Evolutionary conservation across 2,113 vertebrate genomes (phyloP).

Genomic region (Toxostoma redivivum): DNA sequence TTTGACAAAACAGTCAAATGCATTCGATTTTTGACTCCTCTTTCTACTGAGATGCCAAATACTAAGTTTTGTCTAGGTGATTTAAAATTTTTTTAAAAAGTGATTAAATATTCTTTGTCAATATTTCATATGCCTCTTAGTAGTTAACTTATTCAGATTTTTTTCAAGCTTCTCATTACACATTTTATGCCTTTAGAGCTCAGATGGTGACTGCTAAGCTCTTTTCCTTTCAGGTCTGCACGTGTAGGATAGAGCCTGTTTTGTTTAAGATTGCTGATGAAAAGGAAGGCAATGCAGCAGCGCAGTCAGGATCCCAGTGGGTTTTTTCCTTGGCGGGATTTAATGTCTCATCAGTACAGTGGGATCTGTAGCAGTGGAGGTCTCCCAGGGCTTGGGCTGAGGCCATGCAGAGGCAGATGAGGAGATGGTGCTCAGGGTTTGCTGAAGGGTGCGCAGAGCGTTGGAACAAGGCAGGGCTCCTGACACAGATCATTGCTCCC

Average conservation of each 20-base stretch:
- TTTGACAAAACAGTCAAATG: background rate
- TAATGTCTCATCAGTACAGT: background rate
- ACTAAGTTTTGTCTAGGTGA: background rate
- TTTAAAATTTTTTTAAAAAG: background rate
- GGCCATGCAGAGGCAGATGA: background rate
- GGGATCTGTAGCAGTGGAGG: background rate
- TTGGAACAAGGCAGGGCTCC: background rate
- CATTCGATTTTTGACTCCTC: background rate
- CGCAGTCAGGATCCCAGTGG: background rate
- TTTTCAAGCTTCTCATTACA: background rate
- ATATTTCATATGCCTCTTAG: background rate
- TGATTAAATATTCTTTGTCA: background rate
- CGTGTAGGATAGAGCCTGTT: background rate
- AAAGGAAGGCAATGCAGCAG: background rate
- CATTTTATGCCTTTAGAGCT: background rate
- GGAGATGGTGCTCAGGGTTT: fast-evolving
- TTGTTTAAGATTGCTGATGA: background rate
- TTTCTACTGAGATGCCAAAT: background rate
- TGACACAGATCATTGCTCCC: background rate
- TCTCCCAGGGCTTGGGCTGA: background rate
- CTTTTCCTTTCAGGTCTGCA: background rate
- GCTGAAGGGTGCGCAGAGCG: background rate
- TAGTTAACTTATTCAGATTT: background rate
- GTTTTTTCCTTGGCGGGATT: background rate
- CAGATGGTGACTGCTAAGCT: background rate